Evolutionary conservation across 2,888 invertebrate species (phyloP), one percentile per base, ranked within the genome.

Genomic region (Nineta flava): DNA sequence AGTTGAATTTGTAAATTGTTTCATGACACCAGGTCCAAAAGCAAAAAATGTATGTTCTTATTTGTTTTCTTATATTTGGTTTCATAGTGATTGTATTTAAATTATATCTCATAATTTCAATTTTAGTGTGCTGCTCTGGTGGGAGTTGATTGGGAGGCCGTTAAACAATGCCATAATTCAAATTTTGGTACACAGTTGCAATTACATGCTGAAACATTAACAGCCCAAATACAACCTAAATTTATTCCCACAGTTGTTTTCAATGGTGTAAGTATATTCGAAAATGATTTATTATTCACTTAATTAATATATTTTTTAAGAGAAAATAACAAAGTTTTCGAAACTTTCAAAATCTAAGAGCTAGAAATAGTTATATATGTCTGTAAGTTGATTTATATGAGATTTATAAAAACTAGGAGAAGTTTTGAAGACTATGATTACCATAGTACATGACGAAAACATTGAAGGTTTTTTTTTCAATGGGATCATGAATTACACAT

Each of bases 241-340:
- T 75, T 73, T 57, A 63, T 77, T 50, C 77, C 77, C 0, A 73
- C 76, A 0, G 60, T 76, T 47, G 63, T 71, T 15, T 60, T 73
- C 38, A 62, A 73, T 54, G 66, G 65, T 56, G 77, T 77, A 65
- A 65, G 66, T 58, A 52, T 19, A 48, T 9, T 42, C 4, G 12
- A 4, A 57, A 48, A 59, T 60, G 50, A n/a, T n/a, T n/a, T n/a
- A n/a, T n/a, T n/a, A n/a, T n/a, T n/a, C n/a, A n/a, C n/a, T n/a
- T n/a, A n/a, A n/a, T n/a, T n/a, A 53, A 21, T 45, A 34, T 13
- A 46, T 34, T 17, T 17, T 49, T 6, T 32, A 6, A 7, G 49
- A 49, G 26, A 46, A 44, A 31, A 47, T 40, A 21, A 35, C n/a
- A n/a, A n/a, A n/a, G n/a, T n/a, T n/a, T n/a, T 3, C 12, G 44